phyloP scores from a whole-genome alignment of 1,140 invertebrate species.

The Micrasema minimum region DNA sequence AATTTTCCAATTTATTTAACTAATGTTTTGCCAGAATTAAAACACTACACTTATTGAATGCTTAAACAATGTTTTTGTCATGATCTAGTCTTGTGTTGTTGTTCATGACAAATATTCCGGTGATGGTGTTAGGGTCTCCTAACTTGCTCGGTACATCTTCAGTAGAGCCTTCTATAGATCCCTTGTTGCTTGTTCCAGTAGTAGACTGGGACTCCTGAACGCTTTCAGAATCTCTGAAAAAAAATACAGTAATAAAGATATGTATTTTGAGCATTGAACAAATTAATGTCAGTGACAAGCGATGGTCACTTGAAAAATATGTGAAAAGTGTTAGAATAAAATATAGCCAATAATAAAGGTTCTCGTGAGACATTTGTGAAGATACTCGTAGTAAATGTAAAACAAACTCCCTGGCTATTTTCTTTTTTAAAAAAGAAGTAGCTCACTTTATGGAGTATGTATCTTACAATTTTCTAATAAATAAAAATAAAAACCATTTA shows the following conservation, averaged over 20 bases:
- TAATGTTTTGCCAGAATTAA: too few relatives aligned
- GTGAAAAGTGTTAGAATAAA: background rate
- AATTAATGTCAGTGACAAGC: background rate
- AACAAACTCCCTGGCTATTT: too few relatives aligned
- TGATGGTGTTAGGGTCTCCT: constrained; percentile 4
- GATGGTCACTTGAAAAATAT: background rate
- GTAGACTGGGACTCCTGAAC: constrained; percentile 4
- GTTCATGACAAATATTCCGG: constrained; percentile 21
- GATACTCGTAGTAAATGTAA: too few relatives aligned
- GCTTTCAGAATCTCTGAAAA: background rate
- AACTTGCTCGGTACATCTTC: background rate
- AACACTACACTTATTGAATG: too few relatives aligned
- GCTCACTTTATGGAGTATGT: too few relatives aligned
- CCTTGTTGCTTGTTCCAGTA: background rate
- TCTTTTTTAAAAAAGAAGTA: too few relatives aligned
- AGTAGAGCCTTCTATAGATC: background rate
- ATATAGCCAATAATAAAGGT: too few relatives aligned
- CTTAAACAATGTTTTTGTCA: constrained; percentile 24
- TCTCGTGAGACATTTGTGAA: too few relatives aligned
- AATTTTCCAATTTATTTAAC: too few relatives aligned
- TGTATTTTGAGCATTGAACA: background rate
- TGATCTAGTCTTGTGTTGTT: constrained; percentile 8
- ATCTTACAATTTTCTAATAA: too few relatives aligned
- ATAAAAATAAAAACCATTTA: too few relatives aligned
- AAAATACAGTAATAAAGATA: background rate